Conservation (phyloP, 2,797 vertebrate genomes). For the Microcaecilia unicolor region DNA sequence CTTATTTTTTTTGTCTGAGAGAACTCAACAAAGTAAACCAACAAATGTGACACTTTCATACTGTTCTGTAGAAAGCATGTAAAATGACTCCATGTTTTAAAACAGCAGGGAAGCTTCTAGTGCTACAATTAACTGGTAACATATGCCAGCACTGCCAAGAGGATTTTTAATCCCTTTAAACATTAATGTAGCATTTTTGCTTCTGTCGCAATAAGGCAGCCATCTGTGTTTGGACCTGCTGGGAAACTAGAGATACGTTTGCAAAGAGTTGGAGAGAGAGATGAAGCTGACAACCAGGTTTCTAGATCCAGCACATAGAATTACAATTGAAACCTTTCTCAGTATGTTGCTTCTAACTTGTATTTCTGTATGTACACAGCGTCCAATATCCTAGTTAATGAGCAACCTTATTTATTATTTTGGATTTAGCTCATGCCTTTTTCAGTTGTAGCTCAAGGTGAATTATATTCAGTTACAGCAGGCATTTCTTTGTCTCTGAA, state of each 20-base stretch:
- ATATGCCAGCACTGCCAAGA: constrained; percentile 67
- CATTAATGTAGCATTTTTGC: constrained; percentile 67
- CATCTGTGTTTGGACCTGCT: constrained; percentile 64
- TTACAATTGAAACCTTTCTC: constrained; percentile 31
- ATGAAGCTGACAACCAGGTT: constrained; percentile 25
- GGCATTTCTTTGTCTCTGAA: no score
- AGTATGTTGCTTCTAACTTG: constrained; percentile 27
- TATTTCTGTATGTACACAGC: constrained; percentile 1
- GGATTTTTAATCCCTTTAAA: constrained; percentile 65
- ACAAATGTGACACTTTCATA: constrained; percentile 53
- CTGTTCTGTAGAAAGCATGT: constrained; percentile 44
- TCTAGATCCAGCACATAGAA: constrained; percentile 30
- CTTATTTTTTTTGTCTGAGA: constrained; percentile 45
- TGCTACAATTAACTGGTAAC: constrained; percentile 70
- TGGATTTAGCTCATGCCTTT: no score
- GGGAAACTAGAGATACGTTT: constrained; percentile 48
- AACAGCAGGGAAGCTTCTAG: constrained; percentile 62
- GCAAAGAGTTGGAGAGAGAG: constrained; percentile 30
- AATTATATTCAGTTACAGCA: no score
- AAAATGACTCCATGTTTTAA: constrained; percentile 57
- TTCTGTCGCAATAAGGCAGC: constrained; percentile 66
- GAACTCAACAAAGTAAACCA: constrained; percentile 46
- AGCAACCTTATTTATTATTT: no score
- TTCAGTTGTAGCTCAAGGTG: no score
- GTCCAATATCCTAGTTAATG: no score